Conservation (phyloP, 2,888 invertebrate genomes). For the Campoplex capitator region DNA sequence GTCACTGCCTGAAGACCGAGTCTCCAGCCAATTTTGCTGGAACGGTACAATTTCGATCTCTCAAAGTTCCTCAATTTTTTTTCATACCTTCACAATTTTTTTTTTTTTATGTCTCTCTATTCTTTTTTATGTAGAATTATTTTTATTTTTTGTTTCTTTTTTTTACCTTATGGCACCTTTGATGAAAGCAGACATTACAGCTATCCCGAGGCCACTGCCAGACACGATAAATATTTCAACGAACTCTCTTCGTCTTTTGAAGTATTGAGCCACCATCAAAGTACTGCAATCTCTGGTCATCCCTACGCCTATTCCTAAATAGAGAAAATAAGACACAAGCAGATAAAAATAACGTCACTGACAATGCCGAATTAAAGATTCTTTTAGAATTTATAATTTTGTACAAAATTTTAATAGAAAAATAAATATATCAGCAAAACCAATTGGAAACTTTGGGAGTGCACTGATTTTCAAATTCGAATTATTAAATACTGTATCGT, state of each 20-base stretch:
- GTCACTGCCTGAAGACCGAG: conserved; percentile 94
- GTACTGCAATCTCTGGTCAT: conserved; percentile 94
- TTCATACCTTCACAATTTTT: not conserved
- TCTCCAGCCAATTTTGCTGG: conserved; percentile 92
- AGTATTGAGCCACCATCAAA: conserved; percentile 96
- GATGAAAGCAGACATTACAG: conserved; percentile 93
- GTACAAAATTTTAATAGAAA: not conserved
- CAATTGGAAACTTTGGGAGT: not conserved
- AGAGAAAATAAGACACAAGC: conserved; percentile 7
- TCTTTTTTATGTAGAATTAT: not conserved
- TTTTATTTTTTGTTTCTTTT: conserved; percentile 21
- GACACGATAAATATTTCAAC: conserved; percentile 95
- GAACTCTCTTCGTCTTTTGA: conserved; percentile 92
- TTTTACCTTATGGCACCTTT: conserved; percentile 91
- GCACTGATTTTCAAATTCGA: conserved; percentile 9
- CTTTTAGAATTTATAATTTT: not conserved
- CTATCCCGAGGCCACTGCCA: conserved; percentile 93
- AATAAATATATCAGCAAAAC: not conserved
- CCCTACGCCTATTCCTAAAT: conserved; percentile 91
- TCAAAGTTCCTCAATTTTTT: conserved; percentile 39
- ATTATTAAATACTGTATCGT: conserved; percentile 1
- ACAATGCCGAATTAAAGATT: not conserved
- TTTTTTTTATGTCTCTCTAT: conserved; percentile 1
- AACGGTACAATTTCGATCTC: conserved; percentile 74
- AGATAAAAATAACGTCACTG: not conserved